phyloP scores from a whole-genome alignment of 2,113 vertebrate genomes.

The Alosa alosa region DNA sequence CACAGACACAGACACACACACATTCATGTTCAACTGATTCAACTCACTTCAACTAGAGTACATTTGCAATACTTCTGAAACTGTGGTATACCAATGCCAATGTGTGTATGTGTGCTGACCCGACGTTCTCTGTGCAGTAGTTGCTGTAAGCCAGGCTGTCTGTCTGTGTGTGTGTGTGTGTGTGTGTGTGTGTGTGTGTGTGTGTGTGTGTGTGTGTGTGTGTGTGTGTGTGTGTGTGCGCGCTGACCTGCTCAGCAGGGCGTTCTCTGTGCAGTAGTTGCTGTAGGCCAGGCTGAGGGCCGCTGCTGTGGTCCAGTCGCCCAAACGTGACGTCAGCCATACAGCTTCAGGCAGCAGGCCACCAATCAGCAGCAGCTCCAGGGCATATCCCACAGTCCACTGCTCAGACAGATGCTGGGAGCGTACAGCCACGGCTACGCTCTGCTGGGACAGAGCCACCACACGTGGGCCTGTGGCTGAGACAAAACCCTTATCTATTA shows the following conservation, averaged over 20 bases:
- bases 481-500: neutral
- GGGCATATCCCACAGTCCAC: conserved; percentile 89
- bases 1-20: neutral
- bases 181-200: neutral
- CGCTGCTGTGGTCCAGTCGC: conserved; percentile 90
- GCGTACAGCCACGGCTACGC: conserved; percentile 72
- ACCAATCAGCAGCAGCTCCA: conserved; percentile 84
- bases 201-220: neutral
- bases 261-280: conserved; percentile 61
- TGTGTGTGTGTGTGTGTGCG: neutral
- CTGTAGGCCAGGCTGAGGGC: conserved; percentile 81
- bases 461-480: conserved; percentile 68
- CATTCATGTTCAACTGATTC: no score
- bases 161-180: no score
- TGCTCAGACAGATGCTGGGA: conserved; percentile 82
- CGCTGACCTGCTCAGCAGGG: conserved; percentile 69
- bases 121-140: no score
- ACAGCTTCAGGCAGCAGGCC: conserved; percentile 88
- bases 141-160: no score
- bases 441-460: conserved; percentile 74
- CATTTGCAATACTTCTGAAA: no score
- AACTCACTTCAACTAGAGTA: no score
- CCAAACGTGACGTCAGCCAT: conserved; percentile 84
- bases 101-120: neutral
- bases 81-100: neutral